Conservation (phyloP, 92 coral and sea anemone species). For the Palythoa grandis region DNA sequence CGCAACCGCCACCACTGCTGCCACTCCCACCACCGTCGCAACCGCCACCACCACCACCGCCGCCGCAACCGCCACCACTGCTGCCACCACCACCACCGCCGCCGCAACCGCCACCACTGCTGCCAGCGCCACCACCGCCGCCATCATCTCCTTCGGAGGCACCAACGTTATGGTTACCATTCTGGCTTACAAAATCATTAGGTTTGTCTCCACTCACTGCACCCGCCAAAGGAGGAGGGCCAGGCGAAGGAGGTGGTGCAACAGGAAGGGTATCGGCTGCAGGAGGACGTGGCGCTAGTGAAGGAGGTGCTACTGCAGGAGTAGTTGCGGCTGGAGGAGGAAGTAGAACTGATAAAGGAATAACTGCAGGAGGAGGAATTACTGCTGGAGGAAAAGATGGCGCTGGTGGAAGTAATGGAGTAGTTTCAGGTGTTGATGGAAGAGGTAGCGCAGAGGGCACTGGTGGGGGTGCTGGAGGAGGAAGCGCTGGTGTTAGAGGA, state of each 20-base stretch:
- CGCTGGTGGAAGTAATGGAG: conserved; percentile 41
- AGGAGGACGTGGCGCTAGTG: not conserved
- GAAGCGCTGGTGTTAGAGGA: conserved; percentile 49
- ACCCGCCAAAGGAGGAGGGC: not conserved
- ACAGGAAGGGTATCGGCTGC: conserved; percentile 8
- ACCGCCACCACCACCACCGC: too few relatives aligned
- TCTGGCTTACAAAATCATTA: conserved; percentile 73
- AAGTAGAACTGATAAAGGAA: not conserved
- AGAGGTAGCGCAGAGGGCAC: conserved; percentile 50
- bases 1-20: too few relatives aligned
- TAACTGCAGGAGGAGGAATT: conserved; percentile 29
- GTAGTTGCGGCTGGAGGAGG: conserved; percentile 36
- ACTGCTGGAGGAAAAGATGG: conserved; percentile 44
- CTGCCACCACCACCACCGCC: too few relatives aligned
- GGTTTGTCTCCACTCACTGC: conserved; percentile 73
- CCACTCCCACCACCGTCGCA: too few relatives aligned
- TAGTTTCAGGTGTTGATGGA: conserved; percentile 49
- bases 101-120: too few relatives aligned
- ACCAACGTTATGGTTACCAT: conserved; percentile 74
- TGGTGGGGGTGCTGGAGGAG: conserved; percentile 51
- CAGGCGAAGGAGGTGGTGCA: not conserved
- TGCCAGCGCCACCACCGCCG: conserved; percentile 15
- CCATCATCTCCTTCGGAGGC: conserved; percentile 59
- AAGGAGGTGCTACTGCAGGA: conserved; percentile 3
- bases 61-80: too few relatives aligned